A percentile compares a stretch with the other conserved stretches of the same genome.
Evolutionary conservation across 1,140 invertebrate species (phyloP).

Genomic region (Procambarus virginalis): DNA sequence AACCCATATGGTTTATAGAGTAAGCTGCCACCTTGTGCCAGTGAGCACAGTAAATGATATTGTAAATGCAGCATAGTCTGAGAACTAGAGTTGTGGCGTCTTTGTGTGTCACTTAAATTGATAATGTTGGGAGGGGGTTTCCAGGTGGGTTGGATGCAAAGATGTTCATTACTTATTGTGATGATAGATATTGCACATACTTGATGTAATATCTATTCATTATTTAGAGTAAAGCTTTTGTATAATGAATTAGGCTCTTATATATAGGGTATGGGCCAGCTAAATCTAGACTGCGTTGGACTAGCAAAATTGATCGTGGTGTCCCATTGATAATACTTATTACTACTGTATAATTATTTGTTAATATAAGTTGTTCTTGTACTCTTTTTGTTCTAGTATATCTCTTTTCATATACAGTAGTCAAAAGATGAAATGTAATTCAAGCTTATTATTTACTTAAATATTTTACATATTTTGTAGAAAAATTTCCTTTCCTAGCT

Average conservation of each 20-base stretch:
- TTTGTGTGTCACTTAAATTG: conserved; percentile 16
- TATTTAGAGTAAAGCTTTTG: conserved; percentile 21
- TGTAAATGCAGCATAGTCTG: conserved; percentile 35
- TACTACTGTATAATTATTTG: conserved; percentile 51
- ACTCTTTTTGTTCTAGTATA: conserved; percentile 56
- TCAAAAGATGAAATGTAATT: conserved; percentile 34
- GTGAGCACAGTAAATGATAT: conserved; percentile 46
- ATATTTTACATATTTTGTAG: conserved; percentile 20
- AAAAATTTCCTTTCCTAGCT: conserved; percentile 11
- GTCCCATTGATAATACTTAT: conserved; percentile 53
- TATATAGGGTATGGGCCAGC: conserved; percentile 28
- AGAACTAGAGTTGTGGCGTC: conserved; percentile 21
- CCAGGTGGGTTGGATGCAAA: conserved; percentile 34
- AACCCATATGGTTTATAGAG: conserved; percentile 7
- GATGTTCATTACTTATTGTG: conserved; percentile 24
- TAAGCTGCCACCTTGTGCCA: conserved; percentile 20
- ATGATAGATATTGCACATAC: conserved; percentile 37
- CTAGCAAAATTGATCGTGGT: conserved; percentile 52
- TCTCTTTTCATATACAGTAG: conserved; percentile 51
- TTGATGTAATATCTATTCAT: conserved; percentile 10
- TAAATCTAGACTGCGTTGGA: conserved; percentile 47
- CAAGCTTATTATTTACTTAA: conserved; percentile 30
- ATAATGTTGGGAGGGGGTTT: conserved; percentile 22
- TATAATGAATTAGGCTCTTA: conserved; percentile 35
- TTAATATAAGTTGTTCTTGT: conserved; percentile 52